Conservation (phyloP, 2,888 invertebrate genomes). For the Mycalesis mineus region DNA sequence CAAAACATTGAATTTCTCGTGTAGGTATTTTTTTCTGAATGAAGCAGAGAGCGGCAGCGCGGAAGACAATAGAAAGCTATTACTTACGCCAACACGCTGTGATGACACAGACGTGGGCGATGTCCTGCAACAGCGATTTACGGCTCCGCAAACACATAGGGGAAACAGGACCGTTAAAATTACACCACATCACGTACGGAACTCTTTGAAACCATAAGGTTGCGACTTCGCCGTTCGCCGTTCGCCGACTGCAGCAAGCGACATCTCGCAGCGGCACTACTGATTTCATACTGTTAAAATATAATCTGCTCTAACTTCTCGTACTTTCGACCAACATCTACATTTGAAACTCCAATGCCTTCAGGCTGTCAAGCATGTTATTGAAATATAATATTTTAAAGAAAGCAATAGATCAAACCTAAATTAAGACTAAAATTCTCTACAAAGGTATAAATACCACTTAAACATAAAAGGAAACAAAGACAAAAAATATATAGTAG, state of each 20-base stretch:
- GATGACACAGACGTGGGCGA: slow-evolving; percentile 25
- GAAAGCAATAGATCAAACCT: too few species aligned
- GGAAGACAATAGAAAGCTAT: slow-evolving; percentile 27
- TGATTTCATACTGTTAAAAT: too few species aligned
- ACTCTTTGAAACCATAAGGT: background rate
- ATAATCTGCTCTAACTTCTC: too few species aligned
- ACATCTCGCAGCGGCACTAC: too few species aligned
- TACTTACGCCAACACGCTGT: slow-evolving; percentile 23
- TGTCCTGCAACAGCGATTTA: slow-evolving; percentile 24
- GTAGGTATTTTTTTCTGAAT: slow-evolving; percentile 7
- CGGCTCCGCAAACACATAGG: slow-evolving; percentile 22
- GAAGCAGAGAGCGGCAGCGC: slow-evolving; percentile 11
- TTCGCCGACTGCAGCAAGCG: too few species aligned
- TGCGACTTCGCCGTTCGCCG: too few species aligned
- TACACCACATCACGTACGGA: slow-evolving; percentile 17
- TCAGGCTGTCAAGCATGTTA: too few species aligned
- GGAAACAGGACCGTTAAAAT: slow-evolving; percentile 25
- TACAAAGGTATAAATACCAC: too few species aligned
- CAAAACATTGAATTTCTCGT: slow-evolving; percentile 14
- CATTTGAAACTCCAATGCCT: too few species aligned
- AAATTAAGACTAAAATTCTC: too few species aligned
- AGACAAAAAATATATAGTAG: background rate
- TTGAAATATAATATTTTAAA: too few species aligned
- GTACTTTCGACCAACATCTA: too few species aligned
- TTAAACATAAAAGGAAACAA: background rate